Evolutionary conservation across 2,113 vertebrate genomes (phyloP).

Genomic region (Apodemus speciosus): DNA sequence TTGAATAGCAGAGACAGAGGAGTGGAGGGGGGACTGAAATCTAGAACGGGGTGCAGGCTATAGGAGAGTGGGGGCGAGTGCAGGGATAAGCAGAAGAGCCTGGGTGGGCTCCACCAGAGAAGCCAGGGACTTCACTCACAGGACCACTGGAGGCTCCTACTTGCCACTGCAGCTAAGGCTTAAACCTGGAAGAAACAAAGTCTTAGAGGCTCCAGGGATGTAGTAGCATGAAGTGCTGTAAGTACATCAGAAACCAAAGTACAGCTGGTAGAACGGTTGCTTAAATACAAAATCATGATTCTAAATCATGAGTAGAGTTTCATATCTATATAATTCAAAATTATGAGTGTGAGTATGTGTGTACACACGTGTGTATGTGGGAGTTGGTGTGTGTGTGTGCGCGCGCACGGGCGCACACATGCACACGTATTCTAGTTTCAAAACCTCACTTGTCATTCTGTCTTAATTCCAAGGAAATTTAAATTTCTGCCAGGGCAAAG

Average conservation of each 20-base stretch:
- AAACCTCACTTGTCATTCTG: neutral
- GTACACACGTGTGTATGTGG: neutral
- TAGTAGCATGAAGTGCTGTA: neutral
- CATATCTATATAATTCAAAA: conserved; percentile 16
- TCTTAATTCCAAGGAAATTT: conserved; percentile 47
- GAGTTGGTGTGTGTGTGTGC: neutral
- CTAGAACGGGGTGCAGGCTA: neutral
- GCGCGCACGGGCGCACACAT: neutral
- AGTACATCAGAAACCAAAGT: conserved; percentile 32
- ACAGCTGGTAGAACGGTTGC: neutral
- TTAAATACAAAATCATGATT: conserved; percentile 15
- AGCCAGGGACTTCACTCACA: neutral
- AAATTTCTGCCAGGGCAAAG: neutral
- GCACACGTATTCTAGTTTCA: neutral
- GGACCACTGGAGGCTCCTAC: neutral
- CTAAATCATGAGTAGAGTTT: conserved; percentile 2
- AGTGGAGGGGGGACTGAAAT: neutral
- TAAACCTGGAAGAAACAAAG: neutral
- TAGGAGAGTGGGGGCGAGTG: rapidly evolving
- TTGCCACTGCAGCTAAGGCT: neutral
- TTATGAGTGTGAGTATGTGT: neutral
- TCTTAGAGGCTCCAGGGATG: neutral
- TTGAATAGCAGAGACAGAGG: neutral
- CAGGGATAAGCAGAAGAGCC: neutral
- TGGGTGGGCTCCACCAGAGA: neutral